These are phyloP conservation scores for Seriola aureovittata DNA, from an alignment of 2,113 vertebrate genomes.

Conservation along the genomic window DNA sequence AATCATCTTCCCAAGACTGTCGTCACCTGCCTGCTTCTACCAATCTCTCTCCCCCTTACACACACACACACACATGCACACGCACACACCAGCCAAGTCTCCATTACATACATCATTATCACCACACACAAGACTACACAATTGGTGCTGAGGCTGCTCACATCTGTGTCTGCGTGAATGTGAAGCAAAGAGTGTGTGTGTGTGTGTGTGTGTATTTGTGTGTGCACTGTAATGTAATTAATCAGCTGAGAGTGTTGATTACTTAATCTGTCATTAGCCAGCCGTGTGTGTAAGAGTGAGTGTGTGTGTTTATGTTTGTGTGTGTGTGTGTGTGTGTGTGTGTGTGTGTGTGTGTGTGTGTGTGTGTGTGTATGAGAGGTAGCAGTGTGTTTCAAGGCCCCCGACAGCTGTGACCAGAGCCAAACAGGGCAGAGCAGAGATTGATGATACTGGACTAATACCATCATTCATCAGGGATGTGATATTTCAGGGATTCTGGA, in stretches of 20 bases:
- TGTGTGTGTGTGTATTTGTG: constrained; percentile 25
- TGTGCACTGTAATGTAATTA: constrained; percentile 72
- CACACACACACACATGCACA: constrained; percentile 26
- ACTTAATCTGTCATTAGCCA: constrained; percentile 82
- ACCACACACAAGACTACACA: constrained; percentile 53
- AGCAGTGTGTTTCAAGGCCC: constrained; percentile 59
- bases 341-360: too few relatives aligned
- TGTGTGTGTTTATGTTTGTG: background rate
- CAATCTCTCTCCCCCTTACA: background rate
- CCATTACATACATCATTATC: constrained; percentile 42
- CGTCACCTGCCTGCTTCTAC: constrained; percentile 47
- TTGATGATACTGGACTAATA: constrained; percentile 74
- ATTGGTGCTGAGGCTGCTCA: constrained; percentile 50
- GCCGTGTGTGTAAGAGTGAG: constrained; percentile 26
- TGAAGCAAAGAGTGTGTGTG: constrained; percentile 19
- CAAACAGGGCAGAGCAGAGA: constrained; percentile 75
- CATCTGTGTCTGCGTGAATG: constrained; percentile 51
- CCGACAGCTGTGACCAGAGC: constrained; percentile 78
- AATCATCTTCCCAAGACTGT: constrained; percentile 39
- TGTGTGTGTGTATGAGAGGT: constrained; percentile 18
- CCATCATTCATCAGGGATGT: constrained; percentile 75
- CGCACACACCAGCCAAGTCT: constrained; percentile 29
- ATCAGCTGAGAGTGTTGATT: constrained; percentile 80
- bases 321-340: constrained; percentile 23
- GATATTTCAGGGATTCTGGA: constrained; percentile 61